phyloP scores from a whole-genome alignment of 2,888 invertebrate species.

The Ophion slaviceki region DNA sequence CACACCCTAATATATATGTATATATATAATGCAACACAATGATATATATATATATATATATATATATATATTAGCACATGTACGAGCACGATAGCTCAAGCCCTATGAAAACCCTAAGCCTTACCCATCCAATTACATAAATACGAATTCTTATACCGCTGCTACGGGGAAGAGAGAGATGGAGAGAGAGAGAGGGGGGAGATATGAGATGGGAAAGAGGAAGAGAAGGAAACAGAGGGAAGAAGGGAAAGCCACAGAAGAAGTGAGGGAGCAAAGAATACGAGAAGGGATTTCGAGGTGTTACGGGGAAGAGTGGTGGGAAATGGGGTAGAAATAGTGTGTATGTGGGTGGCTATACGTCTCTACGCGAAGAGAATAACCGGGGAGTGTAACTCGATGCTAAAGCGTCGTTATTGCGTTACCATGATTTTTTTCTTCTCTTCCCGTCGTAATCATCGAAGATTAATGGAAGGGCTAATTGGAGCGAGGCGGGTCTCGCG shows the following conservation, averaged over 20 bases:
- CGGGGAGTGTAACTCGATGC: slow-evolving; percentile 53
- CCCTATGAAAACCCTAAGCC: slow-evolving; percentile 74
- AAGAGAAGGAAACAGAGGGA: slow-evolving; percentile 9
- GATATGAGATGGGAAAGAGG: background rate
- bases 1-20: background rate
- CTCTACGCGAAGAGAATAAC: slow-evolving; percentile 31
- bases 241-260: slow-evolving; percentile 6
- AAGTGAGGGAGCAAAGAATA: background rate
- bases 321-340: slow-evolving; percentile 12
- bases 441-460: slow-evolving; percentile 1
- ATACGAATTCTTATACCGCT: slow-evolving; percentile 68
- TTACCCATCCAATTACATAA: slow-evolving; percentile 74
- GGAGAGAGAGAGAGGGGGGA: background rate
- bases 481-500: background rate
- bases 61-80: background rate
- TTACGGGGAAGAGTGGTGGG: background rate
- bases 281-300: background rate
- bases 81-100: slow-evolving; percentile 68
- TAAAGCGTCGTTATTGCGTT: slow-evolving; percentile 45
- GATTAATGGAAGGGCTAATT: slow-evolving; percentile 11
- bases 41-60: slow-evolving; percentile 4
- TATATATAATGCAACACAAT: slow-evolving; percentile 7
- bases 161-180: slow-evolving; percentile 2
- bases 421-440: slow-evolving; percentile 17
- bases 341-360: slow-evolving; percentile 32